phyloP scores from a whole-genome alignment of 2,113 vertebrate species.

The Naja naja region DNA sequence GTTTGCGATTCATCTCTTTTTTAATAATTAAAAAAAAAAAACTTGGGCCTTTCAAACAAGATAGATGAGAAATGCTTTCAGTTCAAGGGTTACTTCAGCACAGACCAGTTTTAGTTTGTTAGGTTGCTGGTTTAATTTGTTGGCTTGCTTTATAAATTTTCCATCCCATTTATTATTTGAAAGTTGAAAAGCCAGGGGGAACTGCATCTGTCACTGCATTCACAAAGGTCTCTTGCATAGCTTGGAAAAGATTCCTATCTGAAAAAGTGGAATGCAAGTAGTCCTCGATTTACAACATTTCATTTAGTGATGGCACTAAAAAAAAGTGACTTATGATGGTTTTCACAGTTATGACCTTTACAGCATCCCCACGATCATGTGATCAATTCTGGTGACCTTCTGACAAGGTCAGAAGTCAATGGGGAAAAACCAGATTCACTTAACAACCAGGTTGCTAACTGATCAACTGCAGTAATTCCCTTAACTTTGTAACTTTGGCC shows the following conservation, averaged over 20 bases:
- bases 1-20: background rate
- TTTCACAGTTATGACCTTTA: too few species aligned
- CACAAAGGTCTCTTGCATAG: background rate
- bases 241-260: background rate
- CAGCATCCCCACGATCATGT: too few species aligned
- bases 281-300: background rate
- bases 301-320: too few species aligned
- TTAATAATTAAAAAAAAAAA: background rate
- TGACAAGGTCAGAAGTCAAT: too few species aligned
- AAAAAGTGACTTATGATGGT: too few species aligned
- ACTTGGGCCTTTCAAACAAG: background rate
- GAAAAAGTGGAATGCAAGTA: background rate
- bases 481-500: background rate
- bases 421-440: too few species aligned
- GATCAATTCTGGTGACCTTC: too few species aligned
- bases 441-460: too few species aligned
- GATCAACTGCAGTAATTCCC: too few species aligned
- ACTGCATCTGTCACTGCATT: background rate
- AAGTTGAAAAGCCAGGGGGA: background rate
- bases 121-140: background rate
- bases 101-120: background rate
- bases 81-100: background rate
- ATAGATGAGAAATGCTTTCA: background rate
- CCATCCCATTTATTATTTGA: background rate
- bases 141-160: background rate